These are phyloP conservation scores for Okapia johnstoni DNA, from an alignment of 2,113 vertebrate genomes.

Conservation along the genomic window DNA sequence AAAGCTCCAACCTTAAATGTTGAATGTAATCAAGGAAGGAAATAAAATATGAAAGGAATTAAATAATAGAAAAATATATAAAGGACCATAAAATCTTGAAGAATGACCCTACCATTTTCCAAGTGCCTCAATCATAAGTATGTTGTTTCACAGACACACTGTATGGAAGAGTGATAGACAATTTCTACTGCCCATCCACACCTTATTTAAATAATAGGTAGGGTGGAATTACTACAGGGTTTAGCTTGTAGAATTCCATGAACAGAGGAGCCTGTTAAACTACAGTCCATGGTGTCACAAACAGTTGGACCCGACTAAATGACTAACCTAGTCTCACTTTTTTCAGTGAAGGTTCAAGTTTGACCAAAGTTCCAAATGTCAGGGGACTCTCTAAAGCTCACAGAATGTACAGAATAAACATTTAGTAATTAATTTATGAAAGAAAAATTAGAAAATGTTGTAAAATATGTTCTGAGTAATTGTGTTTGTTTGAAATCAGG, in stretches of 20 bases:
- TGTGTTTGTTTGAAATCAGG: neutral
- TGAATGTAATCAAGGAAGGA: neutral
- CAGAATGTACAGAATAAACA: neutral
- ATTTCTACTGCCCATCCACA: neutral
- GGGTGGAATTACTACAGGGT: neutral
- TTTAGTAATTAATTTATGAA: neutral
- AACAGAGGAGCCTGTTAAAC: neutral
- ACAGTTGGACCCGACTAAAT: neutral
- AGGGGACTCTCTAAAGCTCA: neutral
- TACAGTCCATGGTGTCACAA: neutral
- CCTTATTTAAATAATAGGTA: neutral
- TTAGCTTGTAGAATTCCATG: neutral
- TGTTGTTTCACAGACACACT: neutral
- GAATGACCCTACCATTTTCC: neutral
- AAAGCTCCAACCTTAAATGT: constrained; percentile 39
- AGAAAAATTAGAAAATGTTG: neutral
- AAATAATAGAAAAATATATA: neutral
- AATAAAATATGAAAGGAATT: constrained; percentile 10
- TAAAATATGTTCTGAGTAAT: neutral
- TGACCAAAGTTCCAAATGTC: neutral
- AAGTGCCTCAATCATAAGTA: neutral
- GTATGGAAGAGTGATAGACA: neutral
- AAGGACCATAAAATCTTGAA: neutral
- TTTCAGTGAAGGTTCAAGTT: neutral
- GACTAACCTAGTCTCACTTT: neutral